Conservation (phyloP, 92 coral and sea anemone genomes). For the Micromussa lordhowensis region DNA sequence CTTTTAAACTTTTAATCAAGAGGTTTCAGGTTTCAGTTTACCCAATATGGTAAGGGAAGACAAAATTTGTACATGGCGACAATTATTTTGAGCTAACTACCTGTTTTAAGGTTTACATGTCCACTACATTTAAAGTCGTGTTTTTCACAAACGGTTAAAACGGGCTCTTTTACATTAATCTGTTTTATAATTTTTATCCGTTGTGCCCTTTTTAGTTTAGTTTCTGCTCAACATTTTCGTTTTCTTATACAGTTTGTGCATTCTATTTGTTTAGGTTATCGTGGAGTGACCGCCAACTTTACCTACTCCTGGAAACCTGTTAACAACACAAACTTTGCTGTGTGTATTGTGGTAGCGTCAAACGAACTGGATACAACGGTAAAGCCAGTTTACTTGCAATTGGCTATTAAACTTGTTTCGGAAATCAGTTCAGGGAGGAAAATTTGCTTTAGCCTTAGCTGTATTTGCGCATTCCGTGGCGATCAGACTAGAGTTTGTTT, state of each 20-base stretch:
- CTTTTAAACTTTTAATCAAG: background rate
- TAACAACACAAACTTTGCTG: slow-evolving; percentile 84
- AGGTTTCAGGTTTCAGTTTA: too few species aligned
- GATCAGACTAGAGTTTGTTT: too few species aligned
- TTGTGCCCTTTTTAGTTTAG: background rate
- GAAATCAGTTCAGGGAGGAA: background rate
- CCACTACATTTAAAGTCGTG: background rate
- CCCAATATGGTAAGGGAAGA: background rate
- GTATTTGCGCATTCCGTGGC: background rate
- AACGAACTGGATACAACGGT: slow-evolving; percentile 83
- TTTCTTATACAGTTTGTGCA: too few species aligned
- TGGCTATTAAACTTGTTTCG: background rate
- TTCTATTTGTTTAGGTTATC: slow-evolving; percentile 58
- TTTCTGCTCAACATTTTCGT: background rate
- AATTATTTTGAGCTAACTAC: too few species aligned
- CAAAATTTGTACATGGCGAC: background rate
- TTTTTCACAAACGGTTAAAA: too few species aligned
- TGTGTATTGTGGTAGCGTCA: slow-evolving; percentile 80
- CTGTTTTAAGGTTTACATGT: background rate
- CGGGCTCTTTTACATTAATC: too few species aligned
- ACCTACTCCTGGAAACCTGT: slow-evolving; percentile 90
- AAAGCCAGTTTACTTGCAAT: background rate
- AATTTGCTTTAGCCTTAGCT: background rate
- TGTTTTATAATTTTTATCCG: background rate
- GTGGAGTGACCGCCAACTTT: slow-evolving; percentile 78